Percentiles rank a stretch among this genome's conserved stretches.
phyloP scores from a whole-genome alignment of 2,888 invertebrate species.

The Phaedon cochleariae region DNA sequence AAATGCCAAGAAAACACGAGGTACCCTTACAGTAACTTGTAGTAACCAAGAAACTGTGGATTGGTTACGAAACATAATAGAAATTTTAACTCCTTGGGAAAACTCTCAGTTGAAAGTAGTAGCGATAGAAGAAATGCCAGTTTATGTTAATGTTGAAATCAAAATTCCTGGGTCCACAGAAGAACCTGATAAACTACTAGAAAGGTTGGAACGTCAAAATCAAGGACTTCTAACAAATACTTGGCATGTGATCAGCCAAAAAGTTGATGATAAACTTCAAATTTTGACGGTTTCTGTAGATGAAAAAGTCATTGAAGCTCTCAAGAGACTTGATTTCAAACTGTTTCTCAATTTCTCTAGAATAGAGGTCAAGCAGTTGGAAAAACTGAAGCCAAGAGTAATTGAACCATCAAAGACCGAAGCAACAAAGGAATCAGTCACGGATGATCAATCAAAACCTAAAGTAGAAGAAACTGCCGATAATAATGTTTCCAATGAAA shows the following conservation, averaged over 20 bases:
- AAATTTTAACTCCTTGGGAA: conserved; percentile 26
- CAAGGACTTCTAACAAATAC: conserved; percentile 19
- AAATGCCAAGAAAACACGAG: conserved; percentile 22
- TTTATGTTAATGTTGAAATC: conserved; percentile 18
- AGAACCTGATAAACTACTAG: conserved; percentile 15
- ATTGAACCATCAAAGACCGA: not conserved
- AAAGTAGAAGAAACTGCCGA: not conserved
- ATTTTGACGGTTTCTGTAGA: conserved; percentile 23
- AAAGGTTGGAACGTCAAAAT: conserved; percentile 24
- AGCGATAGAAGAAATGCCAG: conserved; percentile 20
- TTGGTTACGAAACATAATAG: conserved; percentile 22
- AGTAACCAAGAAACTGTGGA: conserved; percentile 31
- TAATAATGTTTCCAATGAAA: not conserved
- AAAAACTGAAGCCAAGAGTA: not conserved
- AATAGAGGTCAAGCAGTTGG: conserved; percentile 18
- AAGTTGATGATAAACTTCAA: conserved; percentile 20
- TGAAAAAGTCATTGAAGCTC: conserved; percentile 20
- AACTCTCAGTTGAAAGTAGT: conserved; percentile 17
- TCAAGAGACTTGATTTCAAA: conserved; percentile 22
- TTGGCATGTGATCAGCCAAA: conserved; percentile 27
- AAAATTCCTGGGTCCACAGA: conserved; percentile 8
- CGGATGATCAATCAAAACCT: not conserved
- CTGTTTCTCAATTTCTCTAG: conserved; percentile 26
- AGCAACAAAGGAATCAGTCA: not conserved
- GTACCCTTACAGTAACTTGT: conserved; percentile 22